Evolutionary conservation across 2,888 invertebrate species (phyloP).

Genomic region (Drosophila limbata): DNA sequence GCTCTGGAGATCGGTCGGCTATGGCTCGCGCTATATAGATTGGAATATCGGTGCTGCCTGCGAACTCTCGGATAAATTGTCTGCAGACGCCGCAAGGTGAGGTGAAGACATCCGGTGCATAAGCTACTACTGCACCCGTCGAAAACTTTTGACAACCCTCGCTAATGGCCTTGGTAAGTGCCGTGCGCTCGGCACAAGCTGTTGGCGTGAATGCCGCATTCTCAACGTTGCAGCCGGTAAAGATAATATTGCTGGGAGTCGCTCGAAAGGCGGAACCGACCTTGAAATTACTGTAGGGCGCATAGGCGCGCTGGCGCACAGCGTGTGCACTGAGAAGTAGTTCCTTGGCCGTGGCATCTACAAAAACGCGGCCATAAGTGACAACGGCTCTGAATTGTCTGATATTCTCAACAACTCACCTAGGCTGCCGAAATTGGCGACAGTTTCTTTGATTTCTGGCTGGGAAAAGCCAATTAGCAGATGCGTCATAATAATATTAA

Average conservation of each 20-base stretch:
- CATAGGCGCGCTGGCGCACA: slow-evolving; percentile 90
- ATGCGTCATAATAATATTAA: slow-evolving; percentile 56
- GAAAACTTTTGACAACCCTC: slow-evolving; percentile 91
- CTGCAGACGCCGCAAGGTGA: slow-evolving; percentile 96
- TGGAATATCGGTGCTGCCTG: slow-evolving; percentile 87
- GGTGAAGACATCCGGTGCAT: slow-evolving; percentile 88
- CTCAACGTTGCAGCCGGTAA: slow-evolving; percentile 96
- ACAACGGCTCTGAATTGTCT: background rate
- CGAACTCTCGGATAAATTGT: slow-evolving; percentile 92
- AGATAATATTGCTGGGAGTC: slow-evolving; percentile 87
- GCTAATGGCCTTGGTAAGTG: slow-evolving; percentile 93
- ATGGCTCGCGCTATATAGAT: slow-evolving; percentile 90
- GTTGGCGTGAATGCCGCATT: slow-evolving; percentile 91
- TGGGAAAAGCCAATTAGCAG: slow-evolving; percentile 63
- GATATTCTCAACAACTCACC: slow-evolving; percentile 59
- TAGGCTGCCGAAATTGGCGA: slow-evolving; percentile 65
- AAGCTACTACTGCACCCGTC: slow-evolving; percentile 90
- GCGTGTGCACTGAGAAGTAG: slow-evolving; percentile 88
- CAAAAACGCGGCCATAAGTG: slow-evolving; percentile 8
- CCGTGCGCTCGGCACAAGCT: slow-evolving; percentile 96
- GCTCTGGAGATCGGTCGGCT: slow-evolving; percentile 42
- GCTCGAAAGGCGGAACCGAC: slow-evolving; percentile 94
- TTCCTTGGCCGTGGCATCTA: slow-evolving; percentile 80
- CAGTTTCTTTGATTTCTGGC: slow-evolving; percentile 57
- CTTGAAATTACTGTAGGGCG: slow-evolving; percentile 94